Evolutionary conservation across 2,888 invertebrate genomes (phyloP).

Genomic region (Cerastis rubricosa): DNA sequence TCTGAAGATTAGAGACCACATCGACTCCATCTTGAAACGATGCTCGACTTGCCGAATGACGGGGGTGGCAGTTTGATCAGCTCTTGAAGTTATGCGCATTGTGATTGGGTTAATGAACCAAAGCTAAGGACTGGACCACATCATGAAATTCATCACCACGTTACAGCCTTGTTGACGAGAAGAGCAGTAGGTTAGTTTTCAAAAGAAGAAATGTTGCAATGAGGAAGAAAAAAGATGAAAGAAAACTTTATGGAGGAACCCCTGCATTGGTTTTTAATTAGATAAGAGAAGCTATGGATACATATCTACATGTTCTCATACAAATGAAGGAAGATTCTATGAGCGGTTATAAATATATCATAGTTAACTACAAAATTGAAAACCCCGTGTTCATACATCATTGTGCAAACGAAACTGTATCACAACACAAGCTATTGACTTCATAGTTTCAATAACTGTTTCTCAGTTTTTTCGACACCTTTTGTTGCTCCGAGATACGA

Average conservation of each 20-base stretch:
- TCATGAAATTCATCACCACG: not conserved
- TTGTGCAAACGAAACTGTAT: not conserved
- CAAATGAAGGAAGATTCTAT: not conserved
- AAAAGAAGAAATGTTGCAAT: not conserved
- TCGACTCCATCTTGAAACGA: slow-evolving; percentile 65
- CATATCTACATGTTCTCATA: not conserved
- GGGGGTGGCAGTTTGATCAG: slow-evolving; percentile 28
- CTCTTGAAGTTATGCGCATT: slow-evolving; percentile 18
- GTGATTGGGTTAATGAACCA: not conserved
- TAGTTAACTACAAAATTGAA: not conserved
- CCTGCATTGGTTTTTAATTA: not conserved
- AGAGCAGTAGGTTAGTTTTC: not conserved
- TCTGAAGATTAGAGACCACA: slow-evolving; percentile 67
- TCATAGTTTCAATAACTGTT: not conserved
- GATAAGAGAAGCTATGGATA: not conserved
- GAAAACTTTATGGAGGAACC: not conserved
- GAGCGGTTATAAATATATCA: not conserved
- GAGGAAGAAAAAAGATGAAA: not conserved
- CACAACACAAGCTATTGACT: not conserved
- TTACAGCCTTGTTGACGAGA: not conserved
- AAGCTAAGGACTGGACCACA: not conserved
- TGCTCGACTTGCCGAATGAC: slow-evolving; percentile 50
- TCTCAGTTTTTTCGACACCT: not conserved
- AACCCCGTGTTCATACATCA: not conserved
- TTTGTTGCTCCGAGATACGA: not conserved